phyloP scores from a whole-genome alignment of 2,888 invertebrate species.

The Electrophaes corylata region DNA sequence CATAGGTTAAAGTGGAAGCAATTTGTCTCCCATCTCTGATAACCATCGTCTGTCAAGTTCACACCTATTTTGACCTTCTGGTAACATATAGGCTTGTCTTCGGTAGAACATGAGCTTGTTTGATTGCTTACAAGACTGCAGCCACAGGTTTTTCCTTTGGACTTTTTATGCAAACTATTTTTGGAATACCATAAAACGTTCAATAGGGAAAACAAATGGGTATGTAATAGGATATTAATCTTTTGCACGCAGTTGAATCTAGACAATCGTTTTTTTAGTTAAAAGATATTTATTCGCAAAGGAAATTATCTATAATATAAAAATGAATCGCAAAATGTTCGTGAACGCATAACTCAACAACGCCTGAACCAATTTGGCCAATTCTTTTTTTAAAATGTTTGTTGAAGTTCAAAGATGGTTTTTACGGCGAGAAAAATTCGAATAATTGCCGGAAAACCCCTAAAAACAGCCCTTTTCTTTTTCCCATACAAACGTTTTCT shows the following conservation, averaged over 20 bases:
- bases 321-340: too few species aligned
- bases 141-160: not conserved
- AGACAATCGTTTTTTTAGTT: too few species aligned
- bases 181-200: constrained; percentile 2
- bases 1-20: constrained; percentile 63
- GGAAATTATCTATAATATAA: too few species aligned
- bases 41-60: constrained; percentile 59
- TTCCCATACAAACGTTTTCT: too few species aligned
- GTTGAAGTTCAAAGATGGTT: too few species aligned
- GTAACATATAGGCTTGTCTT: constrained; percentile 32
- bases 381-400: too few species aligned
- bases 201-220: constrained; percentile 1
- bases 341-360: too few species aligned
- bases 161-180: not conserved
- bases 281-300: too few species aligned
- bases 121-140: constrained; percentile 12
- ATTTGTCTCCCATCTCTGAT: constrained; percentile 77
- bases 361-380: too few species aligned
- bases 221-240: not conserved
- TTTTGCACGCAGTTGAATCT: not conserved
- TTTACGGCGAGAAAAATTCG: too few species aligned
- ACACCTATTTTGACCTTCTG: constrained; percentile 54
- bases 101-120: constrained; percentile 21
- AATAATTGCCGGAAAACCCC: too few species aligned
- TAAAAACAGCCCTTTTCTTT: too few species aligned